Conservation (phyloP, 1,140 invertebrate genomes). For the Phymorhynchus buccinoides region DNA sequence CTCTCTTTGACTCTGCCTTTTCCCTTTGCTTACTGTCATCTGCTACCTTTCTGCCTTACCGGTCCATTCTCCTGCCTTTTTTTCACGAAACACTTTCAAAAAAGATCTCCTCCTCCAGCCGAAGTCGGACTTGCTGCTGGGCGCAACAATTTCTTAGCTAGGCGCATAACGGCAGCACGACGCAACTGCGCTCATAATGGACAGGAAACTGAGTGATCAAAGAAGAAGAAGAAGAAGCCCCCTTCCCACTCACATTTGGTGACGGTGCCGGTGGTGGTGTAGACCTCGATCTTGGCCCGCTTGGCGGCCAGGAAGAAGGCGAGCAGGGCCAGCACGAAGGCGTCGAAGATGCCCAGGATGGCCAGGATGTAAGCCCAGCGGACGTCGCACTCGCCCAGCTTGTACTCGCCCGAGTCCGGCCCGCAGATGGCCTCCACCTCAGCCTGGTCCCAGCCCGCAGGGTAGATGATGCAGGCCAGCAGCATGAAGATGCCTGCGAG, state of each 20-base stretch:
- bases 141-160: no score
- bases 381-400: conserved; percentile 87
- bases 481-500: conserved; percentile 77
- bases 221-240: no score
- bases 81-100: no score
- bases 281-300: conserved; percentile 65
- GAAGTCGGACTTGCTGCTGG: no score
- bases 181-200: no score
- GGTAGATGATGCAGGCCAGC: conserved; percentile 82
- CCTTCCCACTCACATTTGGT: conserved; percentile 67
- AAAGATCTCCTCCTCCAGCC: no score
- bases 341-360: conserved; percentile 92
- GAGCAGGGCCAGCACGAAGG: conserved; percentile 87
- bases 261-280: conserved; percentile 60
- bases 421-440: conserved; percentile 90
- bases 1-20: no score
- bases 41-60: no score
- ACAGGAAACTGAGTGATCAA: no score
- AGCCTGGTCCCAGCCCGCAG: conserved; percentile 90
- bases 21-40: no score
- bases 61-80: no score
- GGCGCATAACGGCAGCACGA: no score
- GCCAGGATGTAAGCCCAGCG: conserved; percentile 97
- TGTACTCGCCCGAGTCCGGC: conserved; percentile 82
- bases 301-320: conserved; percentile 93